Evolutionary conservation across 2,888 invertebrate species (phyloP).

Genomic region (Drosophila silvestris): DNA sequence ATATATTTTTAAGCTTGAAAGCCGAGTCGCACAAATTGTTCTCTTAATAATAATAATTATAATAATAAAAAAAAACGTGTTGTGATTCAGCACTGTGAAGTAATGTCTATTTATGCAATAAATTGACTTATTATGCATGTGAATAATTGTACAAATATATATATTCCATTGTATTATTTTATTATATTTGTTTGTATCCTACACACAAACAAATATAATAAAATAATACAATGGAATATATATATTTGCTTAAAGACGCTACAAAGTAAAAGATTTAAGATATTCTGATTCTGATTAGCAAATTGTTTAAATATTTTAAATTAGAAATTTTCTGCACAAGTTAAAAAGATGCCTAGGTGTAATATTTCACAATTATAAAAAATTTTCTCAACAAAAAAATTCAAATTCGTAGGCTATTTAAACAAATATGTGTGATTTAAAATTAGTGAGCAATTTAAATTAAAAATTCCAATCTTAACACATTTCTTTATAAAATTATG

Average conservation of each 20-base stretch:
- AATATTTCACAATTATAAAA: too few species aligned
- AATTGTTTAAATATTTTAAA: background rate
- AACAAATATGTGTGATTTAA: background rate
- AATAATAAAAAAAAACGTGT: background rate
- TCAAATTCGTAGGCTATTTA: too few species aligned
- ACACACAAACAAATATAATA: too few species aligned
- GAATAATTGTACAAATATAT: background rate
- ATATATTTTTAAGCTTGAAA: background rate
- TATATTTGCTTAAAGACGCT: background rate
- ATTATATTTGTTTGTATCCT: background rate
- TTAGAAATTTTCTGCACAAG: background rate
- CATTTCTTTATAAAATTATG: background rate
- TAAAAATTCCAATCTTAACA: background rate
- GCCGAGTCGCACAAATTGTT: conserved; percentile 13
- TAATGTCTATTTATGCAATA: conserved; percentile 4
- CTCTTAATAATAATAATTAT: background rate
- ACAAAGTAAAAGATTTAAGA: background rate
- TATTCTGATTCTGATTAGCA: background rate
- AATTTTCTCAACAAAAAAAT: background rate
- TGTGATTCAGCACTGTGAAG: conserved; percentile 3
- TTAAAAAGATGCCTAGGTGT: background rate
- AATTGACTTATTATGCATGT: background rate
- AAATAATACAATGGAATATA: too few species aligned
- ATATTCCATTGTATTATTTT: background rate
- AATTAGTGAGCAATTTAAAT: background rate